phyloP scores from a whole-genome alignment of 2,113 vertebrate species.

The Ageneiosus marmoratus region DNA sequence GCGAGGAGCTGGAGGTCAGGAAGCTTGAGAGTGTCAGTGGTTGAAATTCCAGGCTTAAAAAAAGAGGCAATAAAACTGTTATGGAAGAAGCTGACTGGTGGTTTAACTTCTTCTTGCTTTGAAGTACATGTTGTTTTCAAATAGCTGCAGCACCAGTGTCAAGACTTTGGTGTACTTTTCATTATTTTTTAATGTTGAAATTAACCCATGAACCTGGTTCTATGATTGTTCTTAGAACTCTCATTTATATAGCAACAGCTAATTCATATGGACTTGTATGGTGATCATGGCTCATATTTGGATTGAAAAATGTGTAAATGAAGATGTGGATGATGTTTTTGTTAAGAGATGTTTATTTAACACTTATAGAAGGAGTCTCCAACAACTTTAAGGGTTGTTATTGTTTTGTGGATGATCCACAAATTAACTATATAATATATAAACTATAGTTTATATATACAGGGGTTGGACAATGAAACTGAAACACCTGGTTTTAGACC shows the following conservation, averaged over 20 bases:
- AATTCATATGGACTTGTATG: background rate
- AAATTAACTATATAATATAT: background rate
- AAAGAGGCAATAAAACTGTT: conserved; percentile 11
- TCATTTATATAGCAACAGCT: background rate
- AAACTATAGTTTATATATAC: too few relatives aligned
- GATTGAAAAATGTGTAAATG: background rate
- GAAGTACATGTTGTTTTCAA: background rate
- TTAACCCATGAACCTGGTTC: background rate
- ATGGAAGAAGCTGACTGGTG: background rate
- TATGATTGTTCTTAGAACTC: background rate
- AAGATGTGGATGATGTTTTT: background rate
- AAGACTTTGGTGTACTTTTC: background rate
- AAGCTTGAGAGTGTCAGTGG: conserved; percentile 4
- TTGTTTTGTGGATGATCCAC: background rate
- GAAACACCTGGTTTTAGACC: too few relatives aligned
- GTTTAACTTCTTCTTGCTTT: background rate
- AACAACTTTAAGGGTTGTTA: too few relatives aligned
- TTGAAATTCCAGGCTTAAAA: conserved; percentile 19
- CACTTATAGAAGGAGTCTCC: background rate
- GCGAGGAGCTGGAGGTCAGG: conserved; percentile 19
- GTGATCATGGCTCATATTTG: background rate
- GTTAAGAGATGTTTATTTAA: background rate
- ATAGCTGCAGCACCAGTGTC: background rate
- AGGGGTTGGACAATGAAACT: too few relatives aligned
- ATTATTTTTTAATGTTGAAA: background rate